Base-by-base conservation (phyloP, 2,888 invertebrate genomes). In the Ditula angustiorana region DNA sequence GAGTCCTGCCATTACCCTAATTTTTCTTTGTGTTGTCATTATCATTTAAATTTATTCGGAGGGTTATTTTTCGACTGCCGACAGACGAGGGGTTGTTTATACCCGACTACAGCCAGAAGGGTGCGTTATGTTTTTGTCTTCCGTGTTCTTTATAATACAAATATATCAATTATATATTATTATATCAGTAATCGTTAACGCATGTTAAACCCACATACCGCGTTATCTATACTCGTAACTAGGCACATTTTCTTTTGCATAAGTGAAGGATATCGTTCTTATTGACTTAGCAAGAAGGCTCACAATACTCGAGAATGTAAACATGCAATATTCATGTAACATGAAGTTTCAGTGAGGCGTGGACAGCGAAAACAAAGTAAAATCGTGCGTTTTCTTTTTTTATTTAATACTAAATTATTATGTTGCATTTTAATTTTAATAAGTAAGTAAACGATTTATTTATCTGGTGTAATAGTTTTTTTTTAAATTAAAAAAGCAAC, bases 271-370 rank as follows among this genome's bases (percentile, higher is more conserved):
- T 10, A 7, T 19, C n/a, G 10, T 11, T 50, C 24, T 23, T 58
- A 58, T 35, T 21, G 0, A 5, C 0, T n/a, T 16, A 2, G 10
- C 1, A 10, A 44, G 46, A 64, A 53, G 23, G 58, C 28, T 35
- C 37, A 59, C 13, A 47, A 28, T 58, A n/a, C 13, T 28, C 1
- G 11, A 7, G 7, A 24, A 5, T 16, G 44, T 10, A 44, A 26
- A 16, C 50, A 44, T 41, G 50, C 24, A 52, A 47, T 30, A n/a
- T 23, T 28, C 23, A 56, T 23, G 26, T 64, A 46, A 53, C 46
- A 35, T 52, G 46, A 28, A 64, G 28, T 59, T 53, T 59, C 58
- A 59, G 28, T 10, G 52, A 59, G 46, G 64, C 64, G 53, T 64
- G 46, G 13, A 64, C 21, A 35, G 35, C 21, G 53, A 59, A 64